Evolutionary conservation across 2,113 vertebrate species (phyloP).

Genomic region (Rostratula benghalensis): DNA sequence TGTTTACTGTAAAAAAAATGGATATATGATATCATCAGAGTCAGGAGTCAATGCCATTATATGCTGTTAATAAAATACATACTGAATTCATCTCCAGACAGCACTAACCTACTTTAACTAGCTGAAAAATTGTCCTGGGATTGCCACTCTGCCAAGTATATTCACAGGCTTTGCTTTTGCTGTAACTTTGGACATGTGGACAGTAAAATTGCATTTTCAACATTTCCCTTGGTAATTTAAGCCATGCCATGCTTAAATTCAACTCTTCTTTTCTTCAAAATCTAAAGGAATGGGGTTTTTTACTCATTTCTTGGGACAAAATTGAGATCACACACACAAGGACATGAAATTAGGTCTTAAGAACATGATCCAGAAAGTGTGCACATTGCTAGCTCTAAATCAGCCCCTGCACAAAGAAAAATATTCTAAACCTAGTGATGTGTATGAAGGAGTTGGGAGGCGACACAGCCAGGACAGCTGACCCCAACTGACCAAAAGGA

Average conservation of each 20-base stretch:
- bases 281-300: background rate
- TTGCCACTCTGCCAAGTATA: background rate
- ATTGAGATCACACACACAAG: background rate
- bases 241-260: background rate
- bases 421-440: rapidly evolving
- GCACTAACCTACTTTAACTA: background rate
- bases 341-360: background rate
- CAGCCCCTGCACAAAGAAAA: background rate
- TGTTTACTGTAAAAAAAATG: background rate
- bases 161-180: background rate
- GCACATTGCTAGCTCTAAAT: background rate
- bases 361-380: background rate
- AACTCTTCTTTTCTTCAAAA: background rate
- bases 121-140: background rate
- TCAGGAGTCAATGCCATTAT: background rate
- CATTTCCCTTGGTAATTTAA: background rate
- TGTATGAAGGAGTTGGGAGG: background rate
- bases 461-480: no score
- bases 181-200: background rate
- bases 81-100: background rate
- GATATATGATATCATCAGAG: background rate
- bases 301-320: background rate
- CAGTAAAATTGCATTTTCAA: background rate
- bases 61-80: background rate
- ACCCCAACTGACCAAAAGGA: no score